Evolutionary conservation across 2,888 invertebrate genomes (phyloP).

Genomic region (Clunio marinus): DNA sequence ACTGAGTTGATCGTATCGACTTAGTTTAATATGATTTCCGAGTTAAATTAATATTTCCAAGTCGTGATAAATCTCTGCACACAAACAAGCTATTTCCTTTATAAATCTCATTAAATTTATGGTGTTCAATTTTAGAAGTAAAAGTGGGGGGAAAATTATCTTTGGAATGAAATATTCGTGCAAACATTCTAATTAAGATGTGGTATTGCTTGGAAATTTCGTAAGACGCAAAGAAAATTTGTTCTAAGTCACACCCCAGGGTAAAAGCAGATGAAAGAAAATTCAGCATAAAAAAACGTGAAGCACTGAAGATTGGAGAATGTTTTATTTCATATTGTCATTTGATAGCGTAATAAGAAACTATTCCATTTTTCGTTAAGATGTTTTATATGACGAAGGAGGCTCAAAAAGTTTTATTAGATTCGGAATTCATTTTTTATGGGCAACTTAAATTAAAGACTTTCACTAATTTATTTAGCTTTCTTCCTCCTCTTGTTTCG

Average conservation of each 20-base stretch:
- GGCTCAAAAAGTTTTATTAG: no score
- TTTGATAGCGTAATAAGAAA: background rate
- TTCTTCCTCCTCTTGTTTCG: no score
- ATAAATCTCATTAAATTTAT: slow-evolving; percentile 6
- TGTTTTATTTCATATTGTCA: background rate
- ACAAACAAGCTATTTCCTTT: background rate
- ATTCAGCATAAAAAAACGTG: no score
- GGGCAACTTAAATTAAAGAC: background rate
- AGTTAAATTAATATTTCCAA: background rate
- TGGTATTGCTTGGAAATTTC: background rate
- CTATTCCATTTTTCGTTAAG: background rate
- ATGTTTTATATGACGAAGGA: no score
- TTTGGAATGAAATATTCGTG: background rate
- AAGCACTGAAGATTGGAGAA: background rate
- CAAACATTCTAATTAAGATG: slow-evolving; percentile 6
- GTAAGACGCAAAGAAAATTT: no score
- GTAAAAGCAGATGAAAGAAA: no score
- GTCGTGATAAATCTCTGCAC: background rate
- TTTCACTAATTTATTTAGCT: slow-evolving; percentile 19
- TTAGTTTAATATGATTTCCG: no score
- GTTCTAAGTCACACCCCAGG: no score
- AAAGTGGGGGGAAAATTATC: no score
- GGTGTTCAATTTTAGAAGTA: background rate
- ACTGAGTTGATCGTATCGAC: no score
- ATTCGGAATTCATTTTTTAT: background rate